A percentile compares a stretch with the other conserved stretches of the same genome.
These are phyloP conservation scores for Cerastis rubricosa DNA, from an alignment of 2,888 invertebrate species.

Conservation along the genomic window DNA sequence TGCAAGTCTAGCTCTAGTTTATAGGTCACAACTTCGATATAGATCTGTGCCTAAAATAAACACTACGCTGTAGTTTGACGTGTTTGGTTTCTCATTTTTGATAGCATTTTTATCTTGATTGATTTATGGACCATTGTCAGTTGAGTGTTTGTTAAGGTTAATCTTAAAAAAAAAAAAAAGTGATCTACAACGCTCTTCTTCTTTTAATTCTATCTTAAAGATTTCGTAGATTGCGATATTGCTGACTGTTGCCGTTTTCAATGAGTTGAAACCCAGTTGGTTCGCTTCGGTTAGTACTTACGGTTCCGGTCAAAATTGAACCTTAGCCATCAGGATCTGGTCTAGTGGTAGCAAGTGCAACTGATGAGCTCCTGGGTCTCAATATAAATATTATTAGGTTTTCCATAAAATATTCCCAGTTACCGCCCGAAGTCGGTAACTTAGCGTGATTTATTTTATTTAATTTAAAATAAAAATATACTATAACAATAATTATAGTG, in stretches of 20 bases:
- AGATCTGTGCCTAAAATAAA: conserved; percentile 46
- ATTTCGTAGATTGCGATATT: neutral
- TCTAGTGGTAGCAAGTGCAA: neutral
- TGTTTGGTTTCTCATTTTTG: conserved; percentile 22
- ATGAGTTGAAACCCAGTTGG: neutral
- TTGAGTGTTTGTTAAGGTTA: neutral
- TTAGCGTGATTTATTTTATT: too few relatives aligned
- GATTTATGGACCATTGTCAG: conserved; percentile 8
- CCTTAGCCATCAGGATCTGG: neutral
- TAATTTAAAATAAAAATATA: too few relatives aligned
- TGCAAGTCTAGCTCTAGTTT: conserved; percentile 7
- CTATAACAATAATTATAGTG: too few relatives aligned
- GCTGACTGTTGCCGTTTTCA: neutral
- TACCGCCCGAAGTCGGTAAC: neutral
- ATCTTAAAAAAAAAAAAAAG: conserved; percentile 2
- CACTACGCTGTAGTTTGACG: neutral
- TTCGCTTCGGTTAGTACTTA: neutral
- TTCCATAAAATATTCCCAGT: neutral
- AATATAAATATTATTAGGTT: neutral
- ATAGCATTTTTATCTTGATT: conserved; percentile 4
- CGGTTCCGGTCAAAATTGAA: neutral
- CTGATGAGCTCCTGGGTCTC: neutral
- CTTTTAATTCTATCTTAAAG: neutral
- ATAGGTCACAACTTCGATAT: conserved; percentile 39
- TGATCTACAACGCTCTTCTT: neutral